Percentiles rank a stretch among this genome's conserved stretches.
Conservation (phyloP, 2,888 invertebrate genomes). For the Strigamia transsilvanica region DNA sequence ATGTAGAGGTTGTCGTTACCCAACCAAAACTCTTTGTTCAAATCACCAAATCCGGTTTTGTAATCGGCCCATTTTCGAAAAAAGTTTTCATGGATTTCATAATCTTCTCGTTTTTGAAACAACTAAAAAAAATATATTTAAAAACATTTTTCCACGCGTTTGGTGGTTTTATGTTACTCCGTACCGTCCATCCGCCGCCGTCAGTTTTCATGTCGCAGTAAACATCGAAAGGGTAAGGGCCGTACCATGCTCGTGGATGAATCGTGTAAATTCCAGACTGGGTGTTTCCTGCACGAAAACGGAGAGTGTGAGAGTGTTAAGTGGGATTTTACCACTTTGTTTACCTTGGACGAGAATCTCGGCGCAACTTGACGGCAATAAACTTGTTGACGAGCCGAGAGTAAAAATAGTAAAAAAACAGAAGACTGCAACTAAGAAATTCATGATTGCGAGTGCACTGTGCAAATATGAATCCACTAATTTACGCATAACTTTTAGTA, state of each 20-base stretch:
- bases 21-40: conserved; percentile 63
- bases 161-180: no score
- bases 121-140: no score
- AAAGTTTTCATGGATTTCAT: conserved; percentile 70
- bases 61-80: conserved; percentile 62
- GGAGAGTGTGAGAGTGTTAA: no score
- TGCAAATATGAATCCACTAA: no score
- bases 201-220: conserved; percentile 88
- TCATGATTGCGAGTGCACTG: not conserved
- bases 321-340: no score
- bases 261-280: not conserved
- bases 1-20: conserved; percentile 71
- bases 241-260: conserved; percentile 9
- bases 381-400: not conserved
- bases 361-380: not conserved
- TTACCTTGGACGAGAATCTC: not conserved
- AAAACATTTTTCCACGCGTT: no score
- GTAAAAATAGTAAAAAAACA: not conserved
- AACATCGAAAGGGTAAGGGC: conserved; percentile 68
- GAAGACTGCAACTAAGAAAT: not conserved
- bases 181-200: conserved; percentile 92
- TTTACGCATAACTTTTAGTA: no score
- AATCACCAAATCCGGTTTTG: conserved; percentile 63
- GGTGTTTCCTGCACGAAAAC: not conserved
- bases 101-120: conserved; percentile 69